These are phyloP conservation scores for Axis porcinus DNA, from an alignment of 2,113 vertebrate genomes.

Conservation along the genomic window DNA sequence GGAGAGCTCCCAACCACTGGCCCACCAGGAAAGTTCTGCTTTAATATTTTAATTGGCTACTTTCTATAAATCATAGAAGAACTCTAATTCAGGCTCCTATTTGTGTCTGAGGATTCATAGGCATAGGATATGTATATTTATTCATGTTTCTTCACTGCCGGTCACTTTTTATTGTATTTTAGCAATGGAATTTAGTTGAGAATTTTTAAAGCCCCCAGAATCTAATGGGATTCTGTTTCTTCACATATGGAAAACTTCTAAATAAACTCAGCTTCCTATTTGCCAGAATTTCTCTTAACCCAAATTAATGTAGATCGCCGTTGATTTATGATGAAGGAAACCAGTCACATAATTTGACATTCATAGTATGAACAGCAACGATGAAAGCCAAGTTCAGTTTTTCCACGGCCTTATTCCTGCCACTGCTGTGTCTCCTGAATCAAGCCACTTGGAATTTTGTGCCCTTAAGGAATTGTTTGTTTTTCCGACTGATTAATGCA, in stretches of 20 bases:
- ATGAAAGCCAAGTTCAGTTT: not conserved
- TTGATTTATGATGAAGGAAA: not conserved
- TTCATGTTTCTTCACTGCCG: not conserved
- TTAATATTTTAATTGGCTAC: not conserved
- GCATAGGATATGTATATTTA: not conserved
- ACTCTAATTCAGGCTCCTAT: not conserved
- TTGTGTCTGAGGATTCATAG: not conserved
- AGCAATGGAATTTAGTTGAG: not conserved
- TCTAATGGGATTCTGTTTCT: not conserved
- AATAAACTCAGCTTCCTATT: not conserved
- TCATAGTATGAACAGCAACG: not conserved
- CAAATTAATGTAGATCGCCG: not conserved
- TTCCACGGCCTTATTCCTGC: not conserved
- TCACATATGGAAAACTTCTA: not conserved
- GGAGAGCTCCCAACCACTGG: not conserved
- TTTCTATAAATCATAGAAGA: not conserved
- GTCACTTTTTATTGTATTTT: not conserved
- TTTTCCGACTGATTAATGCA: conserved; percentile 38
- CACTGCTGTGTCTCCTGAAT: not conserved
- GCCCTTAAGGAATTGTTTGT: conserved; percentile 13
- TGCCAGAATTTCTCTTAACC: not conserved
- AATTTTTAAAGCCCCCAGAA: not conserved
- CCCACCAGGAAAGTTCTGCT: not conserved
- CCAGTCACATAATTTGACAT: not conserved
- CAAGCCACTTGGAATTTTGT: not conserved